Conservation (phyloP, 2,113 vertebrate genomes). For the Irena cyanogastra region DNA sequence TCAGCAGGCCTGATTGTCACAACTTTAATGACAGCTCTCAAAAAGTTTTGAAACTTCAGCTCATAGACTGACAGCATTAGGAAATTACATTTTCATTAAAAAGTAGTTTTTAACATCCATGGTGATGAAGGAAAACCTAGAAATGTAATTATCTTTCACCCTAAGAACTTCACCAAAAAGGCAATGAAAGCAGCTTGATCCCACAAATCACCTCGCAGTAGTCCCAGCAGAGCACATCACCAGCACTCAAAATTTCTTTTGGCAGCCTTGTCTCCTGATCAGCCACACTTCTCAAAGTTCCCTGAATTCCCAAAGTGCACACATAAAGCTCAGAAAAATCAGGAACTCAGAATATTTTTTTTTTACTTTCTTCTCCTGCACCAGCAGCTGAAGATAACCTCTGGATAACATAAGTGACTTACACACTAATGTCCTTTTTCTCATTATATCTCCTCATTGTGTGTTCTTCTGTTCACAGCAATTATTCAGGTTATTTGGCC, state of each 20-base stretch:
- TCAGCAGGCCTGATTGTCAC: not conserved
- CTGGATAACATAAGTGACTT: not conserved
- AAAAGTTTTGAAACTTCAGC: not conserved
- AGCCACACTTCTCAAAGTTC: not conserved
- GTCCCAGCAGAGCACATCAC: not conserved
- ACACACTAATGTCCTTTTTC: not conserved
- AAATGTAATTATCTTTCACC: not conserved
- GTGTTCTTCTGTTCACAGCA: not conserved
- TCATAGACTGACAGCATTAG: not conserved
- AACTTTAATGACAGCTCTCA: not conserved
- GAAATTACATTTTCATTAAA: not conserved
- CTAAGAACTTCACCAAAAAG: not conserved
- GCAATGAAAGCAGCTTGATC: not conserved
- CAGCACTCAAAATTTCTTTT: not conserved
- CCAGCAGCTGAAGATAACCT: not conserved
- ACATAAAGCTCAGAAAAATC: not conserved
- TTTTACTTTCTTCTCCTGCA: not conserved
- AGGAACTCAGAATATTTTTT: not conserved
- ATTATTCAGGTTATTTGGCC: conserved; percentile 10
- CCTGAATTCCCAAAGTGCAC: not conserved
- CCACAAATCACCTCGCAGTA: not conserved
- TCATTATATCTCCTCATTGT: not conserved
- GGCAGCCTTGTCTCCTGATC: not conserved
- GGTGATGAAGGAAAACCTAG: not conserved
- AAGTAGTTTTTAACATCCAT: not conserved